These are phyloP conservation scores for Lepidochitona cinerea DNA, from an alignment of 2,888 invertebrate genomes.

Conservation along the genomic window DNA sequence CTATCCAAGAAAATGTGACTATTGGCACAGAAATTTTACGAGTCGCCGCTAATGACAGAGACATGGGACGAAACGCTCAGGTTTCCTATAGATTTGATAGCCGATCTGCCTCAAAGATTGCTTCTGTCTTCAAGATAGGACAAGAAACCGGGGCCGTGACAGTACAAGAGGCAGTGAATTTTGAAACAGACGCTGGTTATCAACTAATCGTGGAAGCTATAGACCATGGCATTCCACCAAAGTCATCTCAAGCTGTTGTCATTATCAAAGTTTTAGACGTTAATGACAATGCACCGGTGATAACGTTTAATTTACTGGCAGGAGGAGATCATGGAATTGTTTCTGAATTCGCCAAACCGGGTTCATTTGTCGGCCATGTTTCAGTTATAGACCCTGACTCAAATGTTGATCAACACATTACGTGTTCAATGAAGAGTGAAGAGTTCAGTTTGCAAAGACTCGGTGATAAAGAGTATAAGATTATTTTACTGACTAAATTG, in stretches of 20 bases:
- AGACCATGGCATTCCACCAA: neutral
- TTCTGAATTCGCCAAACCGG: conserved; percentile 3
- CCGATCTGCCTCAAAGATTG: neutral
- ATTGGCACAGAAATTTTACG: neutral
- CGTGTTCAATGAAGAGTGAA: conserved; percentile 13
- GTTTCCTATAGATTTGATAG: neutral
- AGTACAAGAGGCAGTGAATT: neutral
- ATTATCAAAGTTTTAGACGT: neutral
- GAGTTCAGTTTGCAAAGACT: conserved; percentile 10
- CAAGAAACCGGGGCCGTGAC: neutral
- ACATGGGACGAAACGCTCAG: neutral
- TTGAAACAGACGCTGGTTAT: neutral
- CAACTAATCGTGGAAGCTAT: conserved; percentile 2
- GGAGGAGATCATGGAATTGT: conserved; percentile 1
- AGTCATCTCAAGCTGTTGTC: neutral
- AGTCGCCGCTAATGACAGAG: neutral
- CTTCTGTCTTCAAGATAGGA: neutral
- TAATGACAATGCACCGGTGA: conserved; percentile 8
- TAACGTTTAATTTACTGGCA: conserved; percentile 8
- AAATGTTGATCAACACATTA: conserved; percentile 25
- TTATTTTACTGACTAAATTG: conserved; percentile 75
- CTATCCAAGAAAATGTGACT: neutral
- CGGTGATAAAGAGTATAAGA: conserved; percentile 15
- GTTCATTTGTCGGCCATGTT: conserved; percentile 12
- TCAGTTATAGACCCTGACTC: neutral